These are phyloP conservation scores for Julus scanicus DNA, from an alignment of 2,888 invertebrate species.

Conservation along the genomic window DNA sequence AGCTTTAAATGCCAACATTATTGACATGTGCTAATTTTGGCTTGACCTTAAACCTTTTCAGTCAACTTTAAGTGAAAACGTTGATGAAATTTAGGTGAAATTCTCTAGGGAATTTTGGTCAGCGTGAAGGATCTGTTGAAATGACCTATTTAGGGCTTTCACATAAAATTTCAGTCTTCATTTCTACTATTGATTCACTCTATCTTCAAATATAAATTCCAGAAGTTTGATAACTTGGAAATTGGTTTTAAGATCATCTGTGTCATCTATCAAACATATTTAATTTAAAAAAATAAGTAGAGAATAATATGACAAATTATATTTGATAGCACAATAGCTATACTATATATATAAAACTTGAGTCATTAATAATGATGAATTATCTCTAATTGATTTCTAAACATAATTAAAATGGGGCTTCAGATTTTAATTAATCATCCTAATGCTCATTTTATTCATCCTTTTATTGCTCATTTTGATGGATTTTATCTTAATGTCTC, in stretches of 20 bases:
- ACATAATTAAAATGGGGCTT: background rate
- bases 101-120: background rate
- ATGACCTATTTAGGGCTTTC: background rate
- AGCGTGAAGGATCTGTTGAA: too few species aligned
- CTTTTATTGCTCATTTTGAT: background rate
- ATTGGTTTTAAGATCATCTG: background rate
- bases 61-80: background rate
- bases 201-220: too few species aligned
- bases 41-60: background rate
- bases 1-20: too few species aligned
- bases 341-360: too few species aligned
- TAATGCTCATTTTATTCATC: background rate
- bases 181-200: background rate
- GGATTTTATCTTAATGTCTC: background rate
- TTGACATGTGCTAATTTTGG: too few species aligned
- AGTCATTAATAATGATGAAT: background rate
- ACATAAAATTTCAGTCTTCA: background rate
- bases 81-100: background rate
- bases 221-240: too few species aligned
- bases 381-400: background rate
- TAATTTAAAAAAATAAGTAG: background rate
- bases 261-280: background rate
- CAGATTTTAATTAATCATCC: background rate
- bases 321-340: too few species aligned
- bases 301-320: too few species aligned